Evolutionary conservation across 2,888 invertebrate species (phyloP).

Genomic region (Nymphalis polychloros): DNA sequence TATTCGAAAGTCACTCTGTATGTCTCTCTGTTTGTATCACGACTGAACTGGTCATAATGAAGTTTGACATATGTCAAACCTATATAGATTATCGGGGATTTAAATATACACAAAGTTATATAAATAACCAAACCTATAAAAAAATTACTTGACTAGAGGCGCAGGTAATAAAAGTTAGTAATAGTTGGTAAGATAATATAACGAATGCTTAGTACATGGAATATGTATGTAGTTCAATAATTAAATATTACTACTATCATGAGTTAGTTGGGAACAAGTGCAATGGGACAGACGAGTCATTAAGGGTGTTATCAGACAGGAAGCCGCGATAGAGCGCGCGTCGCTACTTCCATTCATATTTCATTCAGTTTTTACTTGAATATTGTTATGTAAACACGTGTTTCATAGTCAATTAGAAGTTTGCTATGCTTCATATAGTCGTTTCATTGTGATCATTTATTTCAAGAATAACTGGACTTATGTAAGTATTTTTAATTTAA

Average conservation of each 20-base stretch:
- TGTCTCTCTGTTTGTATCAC: too few relatives aligned
- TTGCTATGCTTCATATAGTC: conserved; percentile 3
- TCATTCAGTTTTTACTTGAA: conserved; percentile 70
- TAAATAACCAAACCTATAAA: too few relatives aligned
- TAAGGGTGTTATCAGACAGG: conserved; percentile 67
- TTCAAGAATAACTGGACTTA: not conserved
- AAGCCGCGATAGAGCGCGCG: conserved; percentile 58
- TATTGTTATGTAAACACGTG: conserved; percentile 61
- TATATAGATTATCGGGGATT: too few relatives aligned
- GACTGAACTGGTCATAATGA: too few relatives aligned
- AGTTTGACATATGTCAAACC: too few relatives aligned
- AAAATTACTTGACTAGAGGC: too few relatives aligned
- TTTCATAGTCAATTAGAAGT: conserved; percentile 36
- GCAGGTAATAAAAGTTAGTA: too few relatives aligned
- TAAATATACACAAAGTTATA: too few relatives aligned
- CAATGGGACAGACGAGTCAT: conserved; percentile 38
- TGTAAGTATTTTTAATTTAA: conserved; percentile 13
- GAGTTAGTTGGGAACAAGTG: conserved; percentile 28
- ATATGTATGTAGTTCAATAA: conserved; percentile 1
- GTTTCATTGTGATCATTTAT: not conserved
- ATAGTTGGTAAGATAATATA: too few relatives aligned
- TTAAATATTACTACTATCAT: conserved; percentile 23
- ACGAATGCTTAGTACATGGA: not conserved
- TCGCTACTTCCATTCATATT: conserved; percentile 57
- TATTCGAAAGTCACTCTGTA: too few relatives aligned